These are phyloP conservation scores for Uloborus plumipes DNA, from an alignment of 2,888 invertebrate species.

Conservation along the genomic window DNA sequence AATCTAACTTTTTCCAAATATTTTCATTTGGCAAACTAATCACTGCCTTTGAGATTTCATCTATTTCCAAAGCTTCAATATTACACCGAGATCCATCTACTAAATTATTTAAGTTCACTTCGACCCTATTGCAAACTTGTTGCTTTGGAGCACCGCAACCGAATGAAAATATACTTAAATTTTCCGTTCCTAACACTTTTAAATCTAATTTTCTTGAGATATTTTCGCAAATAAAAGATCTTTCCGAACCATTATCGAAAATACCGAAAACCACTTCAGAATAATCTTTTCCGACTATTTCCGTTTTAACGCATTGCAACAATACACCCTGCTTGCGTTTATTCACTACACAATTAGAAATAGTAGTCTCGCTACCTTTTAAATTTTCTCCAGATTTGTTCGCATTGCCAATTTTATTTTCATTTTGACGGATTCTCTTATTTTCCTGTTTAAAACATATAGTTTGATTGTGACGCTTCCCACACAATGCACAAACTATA, in stretches of 20 bases:
- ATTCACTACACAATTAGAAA: background rate
- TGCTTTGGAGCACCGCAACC: background rate
- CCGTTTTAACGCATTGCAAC: background rate
- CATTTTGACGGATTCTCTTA: background rate
- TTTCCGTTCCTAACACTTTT: background rate
- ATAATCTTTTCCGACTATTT: background rate
- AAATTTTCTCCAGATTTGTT: background rate
- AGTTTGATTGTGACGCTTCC: background rate
- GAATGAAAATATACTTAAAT: background rate
- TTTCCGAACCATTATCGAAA: slow-evolving; percentile 1
- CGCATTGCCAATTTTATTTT: background rate
- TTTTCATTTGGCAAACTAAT: background rate
- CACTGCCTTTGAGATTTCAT: background rate
- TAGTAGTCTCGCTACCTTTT: background rate
- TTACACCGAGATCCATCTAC: background rate
- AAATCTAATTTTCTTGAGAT: background rate
- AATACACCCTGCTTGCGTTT: background rate
- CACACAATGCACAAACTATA: too few relatives aligned
- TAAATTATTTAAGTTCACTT: background rate
- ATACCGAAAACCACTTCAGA: background rate
- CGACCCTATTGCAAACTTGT: background rate
- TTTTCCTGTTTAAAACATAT: background rate
- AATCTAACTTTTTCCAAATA: background rate
- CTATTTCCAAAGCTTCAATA: background rate
- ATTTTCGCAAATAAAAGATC: background rate